These are phyloP conservation scores for Ptilonorhynchus violaceus DNA, from an alignment of 2,113 vertebrate genomes.

Conservation along the genomic window DNA sequence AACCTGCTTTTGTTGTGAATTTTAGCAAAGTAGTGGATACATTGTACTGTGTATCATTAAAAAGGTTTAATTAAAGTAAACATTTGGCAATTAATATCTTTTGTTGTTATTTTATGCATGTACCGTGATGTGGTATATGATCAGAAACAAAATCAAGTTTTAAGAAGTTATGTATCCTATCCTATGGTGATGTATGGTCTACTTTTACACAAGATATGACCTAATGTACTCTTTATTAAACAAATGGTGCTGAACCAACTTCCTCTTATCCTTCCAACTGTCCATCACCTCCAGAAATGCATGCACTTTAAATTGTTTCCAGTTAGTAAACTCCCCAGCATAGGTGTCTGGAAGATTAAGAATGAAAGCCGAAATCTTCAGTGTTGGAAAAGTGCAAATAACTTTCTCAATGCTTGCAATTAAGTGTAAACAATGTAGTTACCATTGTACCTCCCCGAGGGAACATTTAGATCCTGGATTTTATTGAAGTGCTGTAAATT, in stretches of 20 bases:
- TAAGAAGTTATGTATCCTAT: background rate
- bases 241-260: background rate
- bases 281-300: background rate
- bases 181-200: background rate
- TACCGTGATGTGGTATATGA: background rate
- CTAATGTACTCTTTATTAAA: background rate
- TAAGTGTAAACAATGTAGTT: background rate
- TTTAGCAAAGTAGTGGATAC: constrained; percentile 29
- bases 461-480: background rate
- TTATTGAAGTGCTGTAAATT: background rate
- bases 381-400: background rate
- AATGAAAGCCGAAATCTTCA: background rate
- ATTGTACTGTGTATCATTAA: constrained; percentile 42
- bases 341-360: background rate
- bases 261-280: background rate
- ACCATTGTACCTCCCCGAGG: background rate
- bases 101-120: background rate
- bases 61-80: constrained; percentile 37
- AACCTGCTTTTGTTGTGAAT: constrained; percentile 49
- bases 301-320: background rate
- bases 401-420: background rate
- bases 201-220: background rate
- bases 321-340: background rate
- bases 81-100: constrained; percentile 16
- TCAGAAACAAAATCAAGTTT: background rate